Evolutionary conservation across 2,113 vertebrate genomes (phyloP).

Genomic region (Mesitornis unicolor): DNA sequence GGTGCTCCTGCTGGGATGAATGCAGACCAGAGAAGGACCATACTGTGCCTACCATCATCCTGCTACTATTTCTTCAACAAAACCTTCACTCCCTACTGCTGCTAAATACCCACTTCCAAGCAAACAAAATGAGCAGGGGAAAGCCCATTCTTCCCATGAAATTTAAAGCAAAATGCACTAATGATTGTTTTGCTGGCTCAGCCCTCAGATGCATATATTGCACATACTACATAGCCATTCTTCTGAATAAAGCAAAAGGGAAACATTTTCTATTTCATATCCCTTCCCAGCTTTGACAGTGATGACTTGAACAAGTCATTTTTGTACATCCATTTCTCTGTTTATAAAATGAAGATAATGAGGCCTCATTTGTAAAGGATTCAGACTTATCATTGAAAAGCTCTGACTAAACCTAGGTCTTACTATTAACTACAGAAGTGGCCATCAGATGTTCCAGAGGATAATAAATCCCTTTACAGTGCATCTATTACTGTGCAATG

Average conservation of each 20-base stretch:
- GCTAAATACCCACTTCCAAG: not conserved
- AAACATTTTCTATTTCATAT: not conserved
- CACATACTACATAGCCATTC: not conserved
- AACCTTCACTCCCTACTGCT: slow-evolving; percentile 9
- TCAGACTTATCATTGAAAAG: not conserved
- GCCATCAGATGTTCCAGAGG: not conserved
- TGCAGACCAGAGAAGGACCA: not conserved
- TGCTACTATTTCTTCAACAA: slow-evolving; percentile 40
- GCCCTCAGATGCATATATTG: not conserved
- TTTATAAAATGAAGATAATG: not conserved
- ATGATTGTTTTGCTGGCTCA: not conserved
- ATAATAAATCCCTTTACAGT: not conserved
- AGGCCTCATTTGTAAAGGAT: not conserved
- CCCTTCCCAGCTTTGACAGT: not conserved
- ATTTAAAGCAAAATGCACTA: not conserved
- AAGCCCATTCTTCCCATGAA: not conserved
- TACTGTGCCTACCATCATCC: not conserved
- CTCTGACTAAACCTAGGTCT: not conserved
- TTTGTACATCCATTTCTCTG: slow-evolving; percentile 30
- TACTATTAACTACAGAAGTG: not conserved
- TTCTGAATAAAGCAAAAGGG: not conserved
- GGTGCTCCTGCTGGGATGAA: slow-evolving; percentile 5
- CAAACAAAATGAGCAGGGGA: not conserved
- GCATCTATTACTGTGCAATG: not conserved
- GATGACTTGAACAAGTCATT: not conserved